Percentiles rank a stretch among this genome's conserved stretches.
Conservation (phyloP, 2,113 vertebrate genomes). For the Oriolus oriolus region DNA sequence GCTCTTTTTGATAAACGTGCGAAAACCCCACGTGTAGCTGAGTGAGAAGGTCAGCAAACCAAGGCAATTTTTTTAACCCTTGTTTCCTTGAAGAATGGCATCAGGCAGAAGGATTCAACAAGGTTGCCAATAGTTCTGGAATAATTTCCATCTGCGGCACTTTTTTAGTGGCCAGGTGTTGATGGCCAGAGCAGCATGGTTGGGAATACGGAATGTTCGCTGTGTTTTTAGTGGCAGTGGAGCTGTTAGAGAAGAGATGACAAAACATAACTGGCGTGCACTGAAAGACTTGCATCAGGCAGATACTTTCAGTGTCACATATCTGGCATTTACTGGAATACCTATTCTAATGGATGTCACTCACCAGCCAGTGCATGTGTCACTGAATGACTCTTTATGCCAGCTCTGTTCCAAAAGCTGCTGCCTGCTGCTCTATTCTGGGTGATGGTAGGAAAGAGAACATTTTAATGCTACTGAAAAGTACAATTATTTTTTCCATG, state of each 20-base stretch:
- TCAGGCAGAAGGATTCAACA: not conserved
- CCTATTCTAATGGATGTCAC: constrained; percentile 58
- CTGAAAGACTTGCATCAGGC: constrained; percentile 25
- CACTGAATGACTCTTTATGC: not conserved
- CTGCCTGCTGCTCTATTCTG: constrained; percentile 8
- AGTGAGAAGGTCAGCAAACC: not conserved
- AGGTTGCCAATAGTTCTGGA: not conserved
- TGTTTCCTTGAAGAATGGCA: not conserved
- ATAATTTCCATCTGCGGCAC: not conserved
- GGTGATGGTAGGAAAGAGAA: not conserved
- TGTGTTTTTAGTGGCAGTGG: not conserved
- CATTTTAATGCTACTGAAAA: not conserved
- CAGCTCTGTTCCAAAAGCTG: constrained; percentile 7
- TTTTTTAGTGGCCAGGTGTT: not conserved
- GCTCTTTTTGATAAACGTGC: not conserved
- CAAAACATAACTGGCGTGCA: constrained; percentile 11
- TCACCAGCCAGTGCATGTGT: constrained; percentile 21
- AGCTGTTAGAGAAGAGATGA: constrained; percentile 36
- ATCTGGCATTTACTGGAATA: constrained; percentile 47
- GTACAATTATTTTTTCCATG: not conserved
- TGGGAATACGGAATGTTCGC: not conserved
- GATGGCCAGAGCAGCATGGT: not conserved
- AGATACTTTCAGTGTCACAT: constrained; percentile 39
- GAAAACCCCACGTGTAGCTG: accelerated
- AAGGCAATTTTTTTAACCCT: not conserved